Base-by-base conservation (phyloP, 2,888 invertebrate species). In the Pristionchus japonicus region DNA sequence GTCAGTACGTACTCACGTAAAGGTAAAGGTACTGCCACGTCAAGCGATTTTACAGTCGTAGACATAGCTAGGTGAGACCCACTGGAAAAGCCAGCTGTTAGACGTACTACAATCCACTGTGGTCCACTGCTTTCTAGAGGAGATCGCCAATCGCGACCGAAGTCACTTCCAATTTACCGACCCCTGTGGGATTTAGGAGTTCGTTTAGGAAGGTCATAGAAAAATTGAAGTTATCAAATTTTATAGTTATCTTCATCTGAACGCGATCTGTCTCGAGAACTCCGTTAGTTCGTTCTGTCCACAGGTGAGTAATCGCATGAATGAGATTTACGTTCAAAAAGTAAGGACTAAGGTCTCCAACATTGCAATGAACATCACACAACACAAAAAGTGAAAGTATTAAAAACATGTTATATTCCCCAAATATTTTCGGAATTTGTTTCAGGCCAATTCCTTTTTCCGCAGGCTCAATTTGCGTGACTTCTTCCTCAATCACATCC, bases 191-290 rank as follows among this genome's bases (percentile, higher is more conserved):
- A 47, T 47, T 6, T 9, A 47, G 47, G 64, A 64, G 11, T n/a
- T 64, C 27, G 27, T 64, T 17, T 11, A 64, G 27, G n/a, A 64
- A n/a, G n/a, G n/a, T n/a, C n/a, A n/a, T n/a, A 64, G n/a, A 31
- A 67, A 67, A 40, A 37, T 40, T 37, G 1, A 40, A 23, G 15
- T 17, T 49, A 84, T 34, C 2, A n/a, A 37, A 61, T 47, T n/a
- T 57, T 88, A 57, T 80, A 90, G 90, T 57, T 91, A 89, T 85
- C 87, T 92, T 34, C 91, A 92, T 52, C 86, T 92, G 37, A 92
- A 91, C 27, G 89, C 91, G 1, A 89, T 92, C 27, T 92, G 91
- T 88, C 77, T 92, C 47, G 91, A 92, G 88, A 91, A 92, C 52
- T 87, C 90, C n/a, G 91, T 92, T 52, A 87, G 86, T n/a, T 88